Base-by-base conservation (phyloP, 2,888 invertebrate species). In the Tyria jacobaeae region DNA sequence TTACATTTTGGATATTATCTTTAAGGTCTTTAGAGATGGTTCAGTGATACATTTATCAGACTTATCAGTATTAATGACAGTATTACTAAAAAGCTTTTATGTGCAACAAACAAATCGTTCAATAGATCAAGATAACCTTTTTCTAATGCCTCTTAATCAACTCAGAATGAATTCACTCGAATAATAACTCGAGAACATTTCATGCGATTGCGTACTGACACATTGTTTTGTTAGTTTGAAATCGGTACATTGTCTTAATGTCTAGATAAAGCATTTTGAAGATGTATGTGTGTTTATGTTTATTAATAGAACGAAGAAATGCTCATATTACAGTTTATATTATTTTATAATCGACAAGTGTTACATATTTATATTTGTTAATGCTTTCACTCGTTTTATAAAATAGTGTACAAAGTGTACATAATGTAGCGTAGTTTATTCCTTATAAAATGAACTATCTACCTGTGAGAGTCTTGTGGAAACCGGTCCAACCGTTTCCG, bases 91-190 rank as follows among this genome's bases (percentile, higher is more conserved):
- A 69, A 31, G 57, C 66, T 66, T 67, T 70, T 68, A 64, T 62
- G n/a, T 21, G 59, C 59, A 63, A 71, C 61, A 68, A 60, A 69
- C 55, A 60, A 67, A 76, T 73, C 75, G 49, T 17, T 72, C 62
- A 57, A 71, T 67, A 69, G 56, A 85, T 84, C 80, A 41, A 62
- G 82, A 81, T 87, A 81, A 84, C 87, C 85, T 86, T 85, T 82
- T 3, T 60, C 80, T 61, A 84, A 81, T 80, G 70, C 75, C 73
- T 72, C 71, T 76, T 81, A 85, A 85, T 85, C 82, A 49, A 83
- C 77, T 81, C 78, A 73, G 64, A 78, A 84, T 78, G 75, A 75
- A 80, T 80, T 75, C 78, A 79, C 71, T 80, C 69, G 76, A 54
- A 63, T 76, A 78, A 77, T 72, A 71, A 65, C 51, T 71, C 62